phyloP scores from a whole-genome alignment of 2,113 vertebrate genomes.

The Arvicanthis niloticus region DNA sequence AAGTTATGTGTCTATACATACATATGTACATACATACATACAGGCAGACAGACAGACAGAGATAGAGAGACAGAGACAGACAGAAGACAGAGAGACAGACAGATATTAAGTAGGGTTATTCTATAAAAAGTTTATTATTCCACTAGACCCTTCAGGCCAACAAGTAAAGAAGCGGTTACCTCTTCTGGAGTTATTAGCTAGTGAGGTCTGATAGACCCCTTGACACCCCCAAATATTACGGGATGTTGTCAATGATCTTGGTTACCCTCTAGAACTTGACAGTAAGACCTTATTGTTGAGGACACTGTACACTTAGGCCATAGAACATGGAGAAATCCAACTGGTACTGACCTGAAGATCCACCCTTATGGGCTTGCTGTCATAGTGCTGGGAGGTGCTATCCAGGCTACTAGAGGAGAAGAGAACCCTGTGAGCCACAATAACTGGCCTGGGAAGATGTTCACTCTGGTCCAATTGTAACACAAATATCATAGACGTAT shows the following conservation, averaged over 20 bases:
- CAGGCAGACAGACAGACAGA: background rate
- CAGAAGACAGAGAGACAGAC: background rate
- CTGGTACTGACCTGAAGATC: background rate
- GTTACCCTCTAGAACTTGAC: background rate
- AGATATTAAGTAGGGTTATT: background rate
- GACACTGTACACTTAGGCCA: background rate
- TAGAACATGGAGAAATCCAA: background rate
- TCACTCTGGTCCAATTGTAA: background rate
- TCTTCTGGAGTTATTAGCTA: background rate
- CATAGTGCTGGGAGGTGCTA: background rate
- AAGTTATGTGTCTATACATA: background rate
- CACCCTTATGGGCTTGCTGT: background rate
- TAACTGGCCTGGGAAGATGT: background rate
- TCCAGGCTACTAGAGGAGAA: background rate
- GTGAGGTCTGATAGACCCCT: background rate
- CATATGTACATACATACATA: background rate
- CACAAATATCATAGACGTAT: background rate
- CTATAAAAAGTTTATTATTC: background rate
- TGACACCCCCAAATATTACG: too few relatives aligned
- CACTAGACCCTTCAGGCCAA: background rate
- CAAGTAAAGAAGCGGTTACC: background rate
- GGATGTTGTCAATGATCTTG: too few relatives aligned
- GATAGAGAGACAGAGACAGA: background rate
- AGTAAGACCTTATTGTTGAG: background rate
- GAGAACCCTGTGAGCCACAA: background rate